Percentiles rank a stretch among this genome's conserved stretches.
These are phyloP conservation scores for Pteruthius melanotis DNA, from an alignment of 2,113 vertebrate species.

Conservation along the genomic window DNA sequence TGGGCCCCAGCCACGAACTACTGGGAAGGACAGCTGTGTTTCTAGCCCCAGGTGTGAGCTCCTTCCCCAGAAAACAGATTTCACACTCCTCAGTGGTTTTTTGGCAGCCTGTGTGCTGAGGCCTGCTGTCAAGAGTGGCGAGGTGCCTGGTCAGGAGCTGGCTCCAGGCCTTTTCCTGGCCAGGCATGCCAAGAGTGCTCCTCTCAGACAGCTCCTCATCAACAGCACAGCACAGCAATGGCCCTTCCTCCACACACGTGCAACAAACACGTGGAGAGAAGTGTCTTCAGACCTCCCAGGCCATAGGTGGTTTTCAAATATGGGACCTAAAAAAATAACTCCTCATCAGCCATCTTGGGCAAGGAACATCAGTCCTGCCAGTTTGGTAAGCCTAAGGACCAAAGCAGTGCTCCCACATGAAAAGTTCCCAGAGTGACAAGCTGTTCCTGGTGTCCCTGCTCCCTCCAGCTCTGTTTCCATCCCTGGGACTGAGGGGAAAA, in stretches of 20 bases:
- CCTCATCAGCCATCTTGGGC: not conserved
- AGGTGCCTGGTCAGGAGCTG: conserved; percentile 7
- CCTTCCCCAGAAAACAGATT: conserved; percentile 9
- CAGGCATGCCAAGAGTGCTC: not conserved
- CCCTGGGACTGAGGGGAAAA: not conserved
- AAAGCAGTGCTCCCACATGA: not conserved
- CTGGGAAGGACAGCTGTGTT: not conserved
- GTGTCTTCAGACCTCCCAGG: not conserved
- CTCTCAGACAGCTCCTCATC: not conserved
- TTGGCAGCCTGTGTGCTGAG: not conserved
- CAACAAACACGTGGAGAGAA: accelerated
- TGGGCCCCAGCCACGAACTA: not conserved
- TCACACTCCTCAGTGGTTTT: not conserved
- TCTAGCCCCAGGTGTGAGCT: not conserved
- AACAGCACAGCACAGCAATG: accelerated
- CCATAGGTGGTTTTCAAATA: not conserved
- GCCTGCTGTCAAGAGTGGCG: not conserved
- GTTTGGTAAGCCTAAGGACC: not conserved
- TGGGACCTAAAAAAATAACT: not conserved
- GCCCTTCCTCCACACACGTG: accelerated
- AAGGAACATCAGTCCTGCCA: not conserved
- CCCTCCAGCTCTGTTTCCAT: not conserved
- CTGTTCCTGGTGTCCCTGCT: not conserved
- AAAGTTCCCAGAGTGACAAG: not conserved
- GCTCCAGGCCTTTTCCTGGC: not conserved